These are phyloP conservation scores for Lacanobia oleracea DNA, from an alignment of 2,888 invertebrate genomes.

Conservation along the genomic window DNA sequence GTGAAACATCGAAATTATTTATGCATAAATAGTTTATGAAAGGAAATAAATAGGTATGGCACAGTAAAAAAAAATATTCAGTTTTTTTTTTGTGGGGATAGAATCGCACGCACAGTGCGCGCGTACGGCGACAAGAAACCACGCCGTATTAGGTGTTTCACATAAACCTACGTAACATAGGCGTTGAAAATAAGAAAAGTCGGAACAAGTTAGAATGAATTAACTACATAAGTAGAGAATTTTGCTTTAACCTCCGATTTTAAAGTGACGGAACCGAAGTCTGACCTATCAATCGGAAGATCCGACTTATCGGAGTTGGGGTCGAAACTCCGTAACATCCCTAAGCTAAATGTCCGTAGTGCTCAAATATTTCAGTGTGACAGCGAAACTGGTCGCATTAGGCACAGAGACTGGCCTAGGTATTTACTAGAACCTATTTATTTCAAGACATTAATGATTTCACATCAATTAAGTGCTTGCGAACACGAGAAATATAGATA, in stretches of 20 bases:
- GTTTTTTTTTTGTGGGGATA: no score
- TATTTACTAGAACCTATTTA: slow-evolving; percentile 21
- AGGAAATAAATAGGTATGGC: no score
- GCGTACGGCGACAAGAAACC: no score
- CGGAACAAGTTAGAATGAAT: no score
- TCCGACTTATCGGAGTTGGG: neutral
- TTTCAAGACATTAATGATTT: slow-evolving; percentile 29
- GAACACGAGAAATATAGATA: slow-evolving; percentile 13
- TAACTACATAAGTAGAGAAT: no score
- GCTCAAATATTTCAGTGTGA: slow-evolving; percentile 46
- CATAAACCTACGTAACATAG: no score
- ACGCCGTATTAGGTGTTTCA: no score
- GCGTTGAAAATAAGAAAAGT: no score
- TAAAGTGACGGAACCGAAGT: neutral
- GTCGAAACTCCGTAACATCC: neutral
- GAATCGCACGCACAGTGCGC: no score
- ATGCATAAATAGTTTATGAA: no score
- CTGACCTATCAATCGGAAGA: neutral
- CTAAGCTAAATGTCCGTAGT: slow-evolving; percentile 5
- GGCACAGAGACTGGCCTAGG: neutral
- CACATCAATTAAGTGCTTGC: slow-evolving; percentile 32
- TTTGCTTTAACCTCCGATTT: neutral
- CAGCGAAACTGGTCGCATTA: slow-evolving; percentile 24
- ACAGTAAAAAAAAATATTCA: no score
- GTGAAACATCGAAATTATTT: no score